Evolutionary conservation across 2,797 vertebrate species (phyloP), one percentile per base, ranked within the genome.

Genomic region (Sebastes cheni): DNA sequence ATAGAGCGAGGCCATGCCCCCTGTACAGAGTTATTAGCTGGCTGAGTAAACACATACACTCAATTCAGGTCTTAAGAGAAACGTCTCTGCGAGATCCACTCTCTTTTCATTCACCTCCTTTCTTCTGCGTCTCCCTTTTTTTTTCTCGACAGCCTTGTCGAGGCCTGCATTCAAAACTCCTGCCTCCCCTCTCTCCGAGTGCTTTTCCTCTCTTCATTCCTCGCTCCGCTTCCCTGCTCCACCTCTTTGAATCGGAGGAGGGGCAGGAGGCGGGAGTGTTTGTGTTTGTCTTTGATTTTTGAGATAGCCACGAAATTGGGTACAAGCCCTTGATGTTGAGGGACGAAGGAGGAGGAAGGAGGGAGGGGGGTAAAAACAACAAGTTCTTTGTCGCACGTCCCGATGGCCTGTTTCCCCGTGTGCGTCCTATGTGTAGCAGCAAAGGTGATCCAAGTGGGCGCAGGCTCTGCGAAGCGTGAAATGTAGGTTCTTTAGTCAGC

Each of bases 211-310:
- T 64, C 81, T 59, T 80, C 82, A 76, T 84, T 88, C 82, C 78
- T 88, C 42, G 34, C 90, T 84, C 85, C 84, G 88, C 71, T 72
- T 73, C 83, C 74, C 71, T 5, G 9, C 75, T 89, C 73, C 32
- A 65, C 72, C 88, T 80, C 84, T 78, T 68, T 91, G 84, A 92
- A 90, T 90, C 56, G 88, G 88, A 89, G 84, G 88, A 91, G 79
- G 86, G 75, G 81, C 22, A 36, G 79, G 82, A 75, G 91, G 89
- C 22, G 82, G 89, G 61, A 81, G 91, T 89, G 93, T 95, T 94
- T 95, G 94, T 95, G 95, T 95, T 97, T 95, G 94, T 88, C 94
- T 96, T 95, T 96, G 94, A 96, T 96, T 96, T 95, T 94, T 84
- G 83, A 85, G 94, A 96, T 96, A 95, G 93, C 90, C 93, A 92